Conservation (phyloP, 1,140 invertebrate species). For the Apis florea region DNA sequence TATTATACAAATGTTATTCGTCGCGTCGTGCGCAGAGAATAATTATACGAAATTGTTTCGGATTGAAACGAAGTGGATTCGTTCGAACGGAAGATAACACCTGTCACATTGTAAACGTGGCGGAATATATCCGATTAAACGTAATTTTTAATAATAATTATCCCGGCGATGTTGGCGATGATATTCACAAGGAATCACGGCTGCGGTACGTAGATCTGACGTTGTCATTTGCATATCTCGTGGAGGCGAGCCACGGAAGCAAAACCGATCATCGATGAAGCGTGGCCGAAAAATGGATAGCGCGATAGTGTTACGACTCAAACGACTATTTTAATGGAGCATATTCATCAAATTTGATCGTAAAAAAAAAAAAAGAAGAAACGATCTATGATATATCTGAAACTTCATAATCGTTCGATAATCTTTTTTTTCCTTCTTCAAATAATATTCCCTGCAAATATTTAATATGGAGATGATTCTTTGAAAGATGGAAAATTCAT, state of each 20-base stretch:
- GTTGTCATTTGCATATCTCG: slow-evolving; percentile 28
- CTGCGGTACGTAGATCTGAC: not conserved
- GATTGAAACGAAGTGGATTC: not conserved
- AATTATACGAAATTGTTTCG: not conserved
- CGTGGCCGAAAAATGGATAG: slow-evolving; percentile 5
- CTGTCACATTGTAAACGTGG: not conserved
- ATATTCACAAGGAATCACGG: not conserved
- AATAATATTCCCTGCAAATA: too few relatives aligned
- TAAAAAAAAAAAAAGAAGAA: not conserved
- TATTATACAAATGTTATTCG: not conserved
- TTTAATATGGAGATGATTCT: too few relatives aligned
- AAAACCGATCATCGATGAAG: not conserved
- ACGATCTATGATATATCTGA: too few relatives aligned
- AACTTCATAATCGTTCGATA: too few relatives aligned
- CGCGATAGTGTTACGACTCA: not conserved
- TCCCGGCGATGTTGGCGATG: not conserved
- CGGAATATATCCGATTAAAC: not conserved
- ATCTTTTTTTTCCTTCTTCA: too few relatives aligned
- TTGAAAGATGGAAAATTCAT: too few relatives aligned
- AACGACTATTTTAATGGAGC: not conserved
- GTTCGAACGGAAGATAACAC: not conserved
- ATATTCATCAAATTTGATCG: slow-evolving; percentile 20
- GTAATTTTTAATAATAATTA: slow-evolving; percentile 15
- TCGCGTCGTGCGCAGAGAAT: not conserved
- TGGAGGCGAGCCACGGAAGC: not conserved